phyloP scores from a whole-genome alignment of 2,888 invertebrate genomes.

The Orthonevra nobilis region DNA sequence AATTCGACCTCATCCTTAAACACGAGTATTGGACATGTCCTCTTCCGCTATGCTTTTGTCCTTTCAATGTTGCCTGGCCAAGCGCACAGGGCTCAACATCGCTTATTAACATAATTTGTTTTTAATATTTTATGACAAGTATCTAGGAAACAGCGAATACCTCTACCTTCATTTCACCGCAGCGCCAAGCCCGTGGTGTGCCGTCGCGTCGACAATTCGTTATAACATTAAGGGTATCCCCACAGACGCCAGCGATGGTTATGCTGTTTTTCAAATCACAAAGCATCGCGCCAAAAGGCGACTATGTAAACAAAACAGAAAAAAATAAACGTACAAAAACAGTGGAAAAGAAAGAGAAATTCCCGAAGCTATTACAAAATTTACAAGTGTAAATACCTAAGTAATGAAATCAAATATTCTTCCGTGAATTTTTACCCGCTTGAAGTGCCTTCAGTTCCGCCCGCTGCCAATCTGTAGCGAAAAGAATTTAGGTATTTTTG shows the following conservation, averaged over 20 bases:
- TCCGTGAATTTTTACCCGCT: conserved; percentile 3
- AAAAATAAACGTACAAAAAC: not conserved
- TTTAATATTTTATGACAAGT: conserved; percentile 68
- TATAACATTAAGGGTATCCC: conserved; percentile 20
- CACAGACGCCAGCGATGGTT: too few species aligned
- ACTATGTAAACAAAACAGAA: not conserved
- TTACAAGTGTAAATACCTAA: conserved; percentile 55
- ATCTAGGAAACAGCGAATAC: conserved; percentile 9
- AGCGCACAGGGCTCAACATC: conserved; percentile 51
- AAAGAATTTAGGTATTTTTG: conserved; percentile 36
- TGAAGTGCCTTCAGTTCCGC: too few species aligned
- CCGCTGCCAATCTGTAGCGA: not conserved
- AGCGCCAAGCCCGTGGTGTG: not conserved
- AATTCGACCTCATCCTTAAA: not conserved
- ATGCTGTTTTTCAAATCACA: conserved; percentile 5
- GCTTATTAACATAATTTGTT: conserved; percentile 65
- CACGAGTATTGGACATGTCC: not conserved
- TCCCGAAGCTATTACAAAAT: conserved; percentile 52
- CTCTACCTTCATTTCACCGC: too few species aligned
- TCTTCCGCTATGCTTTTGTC: not conserved
- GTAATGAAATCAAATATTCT: conserved; percentile 64
- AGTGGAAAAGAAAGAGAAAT: conserved; percentile 21
- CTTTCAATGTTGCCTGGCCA: conserved; percentile 18
- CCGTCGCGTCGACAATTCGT: conserved; percentile 5
- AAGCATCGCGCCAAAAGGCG: not conserved